A percentile compares a stretch with the other conserved stretches of the same genome.
These are phyloP conservation scores for Gadus chalcogrammus DNA, from an alignment of 2,113 vertebrate genomes.

Conservation along the genomic window DNA sequence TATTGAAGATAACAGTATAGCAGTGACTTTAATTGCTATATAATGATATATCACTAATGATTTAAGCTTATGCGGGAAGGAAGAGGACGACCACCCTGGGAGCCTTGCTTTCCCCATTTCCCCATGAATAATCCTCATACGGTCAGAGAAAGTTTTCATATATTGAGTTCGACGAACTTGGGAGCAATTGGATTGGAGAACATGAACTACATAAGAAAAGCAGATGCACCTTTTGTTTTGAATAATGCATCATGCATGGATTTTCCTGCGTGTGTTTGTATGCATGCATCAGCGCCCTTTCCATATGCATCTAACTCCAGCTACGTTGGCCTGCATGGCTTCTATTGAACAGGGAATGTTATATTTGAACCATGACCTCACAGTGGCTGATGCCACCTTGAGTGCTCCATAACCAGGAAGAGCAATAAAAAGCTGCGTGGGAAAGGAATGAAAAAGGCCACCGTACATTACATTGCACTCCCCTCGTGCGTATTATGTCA, in stretches of 20 bases:
- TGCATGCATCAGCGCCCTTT: constrained; percentile 21
- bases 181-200: too few relatives aligned
- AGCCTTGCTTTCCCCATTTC: too few relatives aligned
- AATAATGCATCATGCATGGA: not conserved
- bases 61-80: too few relatives aligned
- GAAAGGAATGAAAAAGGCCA: constrained; percentile 21
- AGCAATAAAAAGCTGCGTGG: constrained; percentile 35
- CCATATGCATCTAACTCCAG: constrained; percentile 49
- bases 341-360: constrained; percentile 45
- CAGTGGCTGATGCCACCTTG: constrained; percentile 31
- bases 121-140: too few relatives aligned
- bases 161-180: too few relatives aligned
- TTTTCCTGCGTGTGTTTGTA: not conserved
- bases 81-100: too few relatives aligned
- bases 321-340: constrained; percentile 56
- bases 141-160: too few relatives aligned
- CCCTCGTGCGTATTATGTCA: constrained; percentile 38
- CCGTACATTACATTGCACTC: constrained; percentile 29
- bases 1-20: too few relatives aligned
- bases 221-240: constrained; percentile 12
- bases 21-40: too few relatives aligned
- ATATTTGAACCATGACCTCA: constrained; percentile 50
- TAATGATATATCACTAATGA: too few relatives aligned
- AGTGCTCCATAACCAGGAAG: constrained; percentile 45
- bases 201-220: too few relatives aligned